Evolutionary conservation across 2,113 vertebrate genomes (phyloP).

Genomic region (Meleagris gallopavo): DNA sequence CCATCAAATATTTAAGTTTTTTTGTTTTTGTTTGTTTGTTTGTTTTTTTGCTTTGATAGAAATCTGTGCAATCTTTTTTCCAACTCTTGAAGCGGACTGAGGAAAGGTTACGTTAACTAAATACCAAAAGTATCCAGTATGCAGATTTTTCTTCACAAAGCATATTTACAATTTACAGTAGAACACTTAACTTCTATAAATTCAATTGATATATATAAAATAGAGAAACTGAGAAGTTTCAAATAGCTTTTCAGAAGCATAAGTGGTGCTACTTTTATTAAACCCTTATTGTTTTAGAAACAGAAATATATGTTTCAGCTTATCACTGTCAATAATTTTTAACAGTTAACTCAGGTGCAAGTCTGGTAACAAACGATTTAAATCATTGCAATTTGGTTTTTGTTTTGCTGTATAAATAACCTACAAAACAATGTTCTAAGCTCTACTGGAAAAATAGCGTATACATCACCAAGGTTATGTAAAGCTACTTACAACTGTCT

Average conservation of each 20-base stretch:
- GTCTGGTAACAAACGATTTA: neutral
- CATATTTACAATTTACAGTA: neutral
- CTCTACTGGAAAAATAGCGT: neutral
- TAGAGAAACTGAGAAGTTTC: neutral
- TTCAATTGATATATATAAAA: neutral
- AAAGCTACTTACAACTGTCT: slow-evolving; percentile 90
- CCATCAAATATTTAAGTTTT: neutral
- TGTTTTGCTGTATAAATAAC: neutral
- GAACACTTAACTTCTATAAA: neutral
- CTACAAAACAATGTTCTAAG: neutral
- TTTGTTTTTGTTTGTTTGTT: too few species aligned
- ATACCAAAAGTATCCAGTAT: neutral
- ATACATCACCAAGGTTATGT: neutral
- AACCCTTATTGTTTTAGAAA: neutral
- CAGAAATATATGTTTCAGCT: neutral
- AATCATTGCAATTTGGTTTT: fast-evolving
- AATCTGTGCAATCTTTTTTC: neutral
- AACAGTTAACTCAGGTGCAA: neutral
- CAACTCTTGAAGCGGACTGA: neutral
- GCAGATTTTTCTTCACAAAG: neutral
- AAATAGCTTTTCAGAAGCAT: neutral
- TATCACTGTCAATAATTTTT: neutral
- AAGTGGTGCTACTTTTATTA: neutral
- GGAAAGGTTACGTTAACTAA: neutral
- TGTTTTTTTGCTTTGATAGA: neutral